Evolutionary conservation across 2,888 invertebrate species (phyloP).

Genomic region (Drosophila dives): DNA sequence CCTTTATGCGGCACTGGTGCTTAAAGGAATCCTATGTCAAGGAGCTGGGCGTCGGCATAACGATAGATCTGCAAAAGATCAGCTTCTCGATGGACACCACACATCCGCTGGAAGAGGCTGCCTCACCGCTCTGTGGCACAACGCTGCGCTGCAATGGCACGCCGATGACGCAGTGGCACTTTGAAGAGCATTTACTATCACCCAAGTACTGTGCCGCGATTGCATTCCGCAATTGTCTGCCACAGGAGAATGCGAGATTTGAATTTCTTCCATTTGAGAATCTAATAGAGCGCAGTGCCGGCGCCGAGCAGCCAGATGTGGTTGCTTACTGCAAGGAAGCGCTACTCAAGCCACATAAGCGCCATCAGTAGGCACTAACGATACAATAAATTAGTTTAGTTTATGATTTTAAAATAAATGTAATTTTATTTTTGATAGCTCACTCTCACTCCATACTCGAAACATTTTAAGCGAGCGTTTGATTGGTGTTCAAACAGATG

Average conservation of each 20-base stretch:
- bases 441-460: background rate
- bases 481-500: conserved; percentile 45
- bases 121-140: conserved; percentile 87
- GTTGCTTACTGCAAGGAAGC: conserved; percentile 74
- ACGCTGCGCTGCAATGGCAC: conserved; percentile 87
- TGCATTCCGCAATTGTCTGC: conserved; percentile 86
- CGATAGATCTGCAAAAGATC: conserved; percentile 90
- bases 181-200: conserved; percentile 93
- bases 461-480: background rate
- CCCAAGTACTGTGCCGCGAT: conserved; percentile 92
- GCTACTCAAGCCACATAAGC: conserved; percentile 75
- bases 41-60: conserved; percentile 94
- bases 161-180: conserved; percentile 88
- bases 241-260: conserved; percentile 84
- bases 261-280: conserved; percentile 87
- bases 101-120: conserved; percentile 84
- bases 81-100: conserved; percentile 89
- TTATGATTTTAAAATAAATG: conserved; percentile 56
- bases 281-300: conserved; percentile 85
- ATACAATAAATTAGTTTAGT: conserved; percentile 23
- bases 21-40: conserved; percentile 98
- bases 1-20: conserved; percentile 96
- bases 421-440: conserved; percentile 31
- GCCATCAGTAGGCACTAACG: conserved; percentile 13
- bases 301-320: conserved; percentile 58